Percentiles rank a stretch among this genome's conserved stretches.
phyloP scores from a whole-genome alignment of 2,888 invertebrate species.

The Nipponacmea schrenckii region DNA sequence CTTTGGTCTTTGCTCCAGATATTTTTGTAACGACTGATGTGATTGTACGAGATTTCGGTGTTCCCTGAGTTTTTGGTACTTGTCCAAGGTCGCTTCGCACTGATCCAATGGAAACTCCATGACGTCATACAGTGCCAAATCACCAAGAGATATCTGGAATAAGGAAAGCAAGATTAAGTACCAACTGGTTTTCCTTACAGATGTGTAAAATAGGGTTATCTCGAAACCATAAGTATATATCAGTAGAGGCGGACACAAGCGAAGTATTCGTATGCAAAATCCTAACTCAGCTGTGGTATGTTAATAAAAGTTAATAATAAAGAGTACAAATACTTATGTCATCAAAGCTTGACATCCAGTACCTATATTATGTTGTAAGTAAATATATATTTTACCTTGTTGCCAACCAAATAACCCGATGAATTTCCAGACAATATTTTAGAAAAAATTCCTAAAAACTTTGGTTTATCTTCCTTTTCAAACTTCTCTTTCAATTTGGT shows the following conservation, averaged over 20 bases:
- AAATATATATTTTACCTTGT: slow-evolving; percentile 6
- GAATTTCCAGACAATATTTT: slow-evolving; percentile 9
- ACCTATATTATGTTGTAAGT: no score
- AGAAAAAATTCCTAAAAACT: slow-evolving; percentile 11
- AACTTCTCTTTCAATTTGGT: slow-evolving; percentile 7
- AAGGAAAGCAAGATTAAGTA: neutral
- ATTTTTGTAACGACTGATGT: slow-evolving; percentile 12
- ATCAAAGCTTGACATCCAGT: no score
- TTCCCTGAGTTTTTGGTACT: slow-evolving; percentile 9
- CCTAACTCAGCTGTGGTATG: no score
- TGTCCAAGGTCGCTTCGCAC: slow-evolving; percentile 6
- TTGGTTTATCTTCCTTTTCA: slow-evolving; percentile 14
- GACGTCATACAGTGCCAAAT: slow-evolving; percentile 18
- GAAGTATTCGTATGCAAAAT: no score
- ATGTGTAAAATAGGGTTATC: no score
- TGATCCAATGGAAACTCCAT: slow-evolving; percentile 18
- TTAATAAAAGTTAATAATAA: no score
- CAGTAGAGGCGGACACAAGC: no score
- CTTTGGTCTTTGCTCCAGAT: slow-evolving; percentile 11
- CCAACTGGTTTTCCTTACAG: no score
- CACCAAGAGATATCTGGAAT: slow-evolving; percentile 18
- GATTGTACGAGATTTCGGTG: slow-evolving; percentile 10
- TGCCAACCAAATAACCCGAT: slow-evolving; percentile 19
- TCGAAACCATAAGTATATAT: no score
- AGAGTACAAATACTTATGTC: no score